Percentiles rank a stretch among this genome's conserved stretches.
phyloP scores from a whole-genome alignment of 2,797 vertebrate genomes.

The Pseudochirops corinnae region DNA sequence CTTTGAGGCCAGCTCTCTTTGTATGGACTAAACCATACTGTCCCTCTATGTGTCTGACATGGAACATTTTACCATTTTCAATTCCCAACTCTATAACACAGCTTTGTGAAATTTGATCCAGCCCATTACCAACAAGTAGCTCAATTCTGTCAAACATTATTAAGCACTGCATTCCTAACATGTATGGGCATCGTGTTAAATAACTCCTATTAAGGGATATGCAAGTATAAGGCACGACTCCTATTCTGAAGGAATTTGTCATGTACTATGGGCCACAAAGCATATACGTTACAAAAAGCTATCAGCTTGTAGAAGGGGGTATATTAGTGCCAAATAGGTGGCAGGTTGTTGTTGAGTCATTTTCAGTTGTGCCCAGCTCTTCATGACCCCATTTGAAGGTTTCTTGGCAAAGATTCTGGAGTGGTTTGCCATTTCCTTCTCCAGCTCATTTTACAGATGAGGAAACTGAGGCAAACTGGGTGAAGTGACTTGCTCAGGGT shows the following conservation, averaged over 20 bases:
- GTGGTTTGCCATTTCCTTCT: not conserved
- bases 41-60: not conserved
- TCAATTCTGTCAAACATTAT: not conserved
- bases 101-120: not conserved
- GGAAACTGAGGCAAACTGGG: not conserved
- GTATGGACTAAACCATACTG: not conserved
- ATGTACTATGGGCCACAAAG: not conserved
- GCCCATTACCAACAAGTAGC: not conserved
- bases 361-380: not conserved
- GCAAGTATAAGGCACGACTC: not conserved
- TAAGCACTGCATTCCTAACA: not conserved
- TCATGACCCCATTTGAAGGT: not conserved
- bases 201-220: not conserved
- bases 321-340: not conserved
- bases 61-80: not conserved
- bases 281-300: not conserved
- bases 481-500: not conserved
- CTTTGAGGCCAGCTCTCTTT: not conserved
- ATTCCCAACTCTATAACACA: not conserved
- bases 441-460: not conserved
- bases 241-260: not conserved
- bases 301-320: not conserved
- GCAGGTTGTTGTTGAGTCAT: not conserved
- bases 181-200: not conserved
- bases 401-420: not conserved